phyloP scores from a whole-genome alignment of 1,140 invertebrate species.

The Eupeodes corollae region DNA sequence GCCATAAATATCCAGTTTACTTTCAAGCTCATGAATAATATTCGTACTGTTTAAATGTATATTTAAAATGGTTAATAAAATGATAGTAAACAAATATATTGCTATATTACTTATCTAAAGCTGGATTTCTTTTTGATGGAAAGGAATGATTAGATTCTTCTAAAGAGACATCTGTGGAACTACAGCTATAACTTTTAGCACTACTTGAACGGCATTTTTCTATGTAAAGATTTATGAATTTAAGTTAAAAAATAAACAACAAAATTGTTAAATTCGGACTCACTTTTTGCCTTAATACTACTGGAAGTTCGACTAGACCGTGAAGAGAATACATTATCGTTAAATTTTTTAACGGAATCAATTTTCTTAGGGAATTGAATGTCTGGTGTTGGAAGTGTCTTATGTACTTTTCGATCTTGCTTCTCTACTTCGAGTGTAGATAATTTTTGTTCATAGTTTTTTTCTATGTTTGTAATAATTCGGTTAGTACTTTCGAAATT shows the following conservation, averaged over 20 bases:
- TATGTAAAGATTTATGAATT: no score
- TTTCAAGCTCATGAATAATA: conserved; percentile 7
- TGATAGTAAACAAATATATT: no score
- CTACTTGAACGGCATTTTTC: no score
- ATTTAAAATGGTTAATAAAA: no score
- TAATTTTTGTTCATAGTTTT: conserved; percentile 25
- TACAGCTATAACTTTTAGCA: no score
- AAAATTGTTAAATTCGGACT: no score
- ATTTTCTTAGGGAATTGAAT: neutral
- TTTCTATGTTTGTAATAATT: conserved; percentile 23
- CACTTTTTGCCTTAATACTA: neutral
- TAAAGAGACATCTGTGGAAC: no score
- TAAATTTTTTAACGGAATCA: neutral
- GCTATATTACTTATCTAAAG: no score
- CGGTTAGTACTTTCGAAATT: conserved; percentile 24
- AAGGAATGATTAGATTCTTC: no score
- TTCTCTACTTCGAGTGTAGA: conserved; percentile 16
- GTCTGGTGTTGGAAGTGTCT: neutral
- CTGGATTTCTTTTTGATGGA: no score
- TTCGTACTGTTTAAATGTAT: neutral
- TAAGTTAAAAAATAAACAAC: no score
- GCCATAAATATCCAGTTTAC: conserved; percentile 11
- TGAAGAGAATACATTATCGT: neutral
- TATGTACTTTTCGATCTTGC: conserved; percentile 11
- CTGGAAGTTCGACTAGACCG: neutral